These are phyloP conservation scores for Megaceryle alcyon DNA, from an alignment of 2,797 vertebrate genomes.

Conservation along the genomic window DNA sequence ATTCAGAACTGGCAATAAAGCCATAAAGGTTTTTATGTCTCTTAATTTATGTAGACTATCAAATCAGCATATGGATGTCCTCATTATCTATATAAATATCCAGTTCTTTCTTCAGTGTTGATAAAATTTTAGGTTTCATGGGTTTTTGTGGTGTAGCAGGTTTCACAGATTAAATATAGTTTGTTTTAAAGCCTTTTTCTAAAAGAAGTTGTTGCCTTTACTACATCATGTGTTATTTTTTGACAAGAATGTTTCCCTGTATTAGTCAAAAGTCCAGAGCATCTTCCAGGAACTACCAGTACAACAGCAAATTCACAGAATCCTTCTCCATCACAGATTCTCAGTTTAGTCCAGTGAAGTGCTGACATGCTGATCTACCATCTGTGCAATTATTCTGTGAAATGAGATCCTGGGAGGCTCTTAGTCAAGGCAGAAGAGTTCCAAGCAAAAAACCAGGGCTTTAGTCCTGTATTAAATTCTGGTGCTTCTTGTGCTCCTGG, in stretches of 20 bases:
- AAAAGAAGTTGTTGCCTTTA: background rate
- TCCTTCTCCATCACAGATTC: background rate
- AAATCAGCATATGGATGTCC: background rate
- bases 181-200: background rate
- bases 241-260: background rate
- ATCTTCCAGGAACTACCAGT: background rate
- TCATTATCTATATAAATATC: background rate
- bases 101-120: background rate
- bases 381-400: slow-evolving; percentile 8
- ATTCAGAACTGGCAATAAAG: background rate
- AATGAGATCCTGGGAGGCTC: background rate
- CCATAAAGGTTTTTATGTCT: background rate
- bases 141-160: background rate
- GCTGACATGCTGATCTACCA: background rate
- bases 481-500: background rate
- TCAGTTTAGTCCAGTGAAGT: background rate
- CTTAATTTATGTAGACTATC: background rate
- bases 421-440: background rate
- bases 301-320: background rate
- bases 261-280: background rate
- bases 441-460: background rate
- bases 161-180: background rate
- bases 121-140: background rate
- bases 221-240: background rate
- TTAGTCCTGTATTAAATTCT: background rate